These are phyloP conservation scores for Zoanthus sociatus DNA, from an alignment of 92 coral and sea anemone genomes.

Conservation along the genomic window DNA sequence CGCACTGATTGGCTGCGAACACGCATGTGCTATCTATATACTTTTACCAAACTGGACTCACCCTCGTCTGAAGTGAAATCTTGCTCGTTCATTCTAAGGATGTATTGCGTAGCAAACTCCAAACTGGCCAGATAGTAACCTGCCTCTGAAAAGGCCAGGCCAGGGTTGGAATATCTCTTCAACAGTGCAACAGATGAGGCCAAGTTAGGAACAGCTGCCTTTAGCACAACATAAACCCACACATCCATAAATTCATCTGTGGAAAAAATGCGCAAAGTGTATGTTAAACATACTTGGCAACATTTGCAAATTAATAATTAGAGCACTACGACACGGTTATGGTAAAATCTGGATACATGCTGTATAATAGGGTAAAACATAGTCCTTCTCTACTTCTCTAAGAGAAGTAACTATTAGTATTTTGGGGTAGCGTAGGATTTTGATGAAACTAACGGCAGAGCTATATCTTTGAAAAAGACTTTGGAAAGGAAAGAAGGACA, in stretches of 20 bases:
- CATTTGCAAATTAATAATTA: no score
- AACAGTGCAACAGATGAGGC: constrained; percentile 70
- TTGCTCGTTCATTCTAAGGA: constrained; percentile 70
- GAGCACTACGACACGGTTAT: no score
- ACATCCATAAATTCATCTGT: constrained; percentile 94
- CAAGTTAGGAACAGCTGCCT: constrained; percentile 75
- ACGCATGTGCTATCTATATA: no score
- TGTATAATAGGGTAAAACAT: no score
- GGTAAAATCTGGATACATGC: no score
- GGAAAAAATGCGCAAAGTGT: not conserved
- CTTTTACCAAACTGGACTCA: not conserved
- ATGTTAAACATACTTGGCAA: not conserved
- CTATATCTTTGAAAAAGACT: no score
- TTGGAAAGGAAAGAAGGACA: no score
- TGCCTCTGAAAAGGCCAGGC: constrained; percentile 84
- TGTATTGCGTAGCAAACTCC: constrained; percentile 89
- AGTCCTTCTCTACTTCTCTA: no score
- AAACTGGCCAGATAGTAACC: constrained; percentile 84
- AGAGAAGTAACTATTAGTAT: no score
- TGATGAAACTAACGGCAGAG: no score
- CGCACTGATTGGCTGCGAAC: no score
- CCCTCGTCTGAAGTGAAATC: constrained; percentile 59
- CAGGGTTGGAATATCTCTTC: constrained; percentile 81
- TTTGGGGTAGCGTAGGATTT: no score
- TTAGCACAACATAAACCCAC: constrained; percentile 86